Evolutionary conservation across 2,888 invertebrate genomes (phyloP).

Genomic region (Trachelus troglodyta): DNA sequence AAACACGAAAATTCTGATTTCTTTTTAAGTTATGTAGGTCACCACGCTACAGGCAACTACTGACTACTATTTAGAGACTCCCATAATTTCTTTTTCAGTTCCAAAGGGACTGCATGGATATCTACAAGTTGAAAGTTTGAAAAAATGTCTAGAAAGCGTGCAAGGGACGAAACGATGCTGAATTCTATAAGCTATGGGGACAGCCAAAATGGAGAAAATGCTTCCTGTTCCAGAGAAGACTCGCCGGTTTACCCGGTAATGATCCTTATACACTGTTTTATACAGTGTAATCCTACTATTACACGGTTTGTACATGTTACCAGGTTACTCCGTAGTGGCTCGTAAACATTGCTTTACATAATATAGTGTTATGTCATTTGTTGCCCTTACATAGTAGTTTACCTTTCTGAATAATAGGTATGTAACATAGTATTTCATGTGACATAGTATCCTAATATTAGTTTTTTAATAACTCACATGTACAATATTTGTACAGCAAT

Average conservation of each 20-base stretch:
- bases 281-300: background rate
- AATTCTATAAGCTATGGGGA: slow-evolving; percentile 28
- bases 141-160: slow-evolving; percentile 58
- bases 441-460: too few species aligned
- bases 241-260: slow-evolving; percentile 46
- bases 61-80: background rate
- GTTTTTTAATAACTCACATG: background rate
- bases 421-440: too few species aligned
- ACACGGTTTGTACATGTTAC: background rate
- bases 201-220: slow-evolving; percentile 45
- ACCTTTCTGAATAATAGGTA: background rate
- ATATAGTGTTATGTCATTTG: background rate
- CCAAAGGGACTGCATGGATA: slow-evolving; percentile 28
- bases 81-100: background rate
- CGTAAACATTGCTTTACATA: background rate
- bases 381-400: background rate
- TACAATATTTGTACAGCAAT: background rate
- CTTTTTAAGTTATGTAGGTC: background rate
- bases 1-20: background rate
- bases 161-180: slow-evolving; percentile 45
- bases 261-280: background rate
- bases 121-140: slow-evolving; percentile 18
- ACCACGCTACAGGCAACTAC: background rate
- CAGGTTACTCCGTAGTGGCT: background rate
- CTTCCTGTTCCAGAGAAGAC: slow-evolving; percentile 41